Evolutionary conservation across 2,113 vertebrate species (phyloP).

Genomic region (Hippocampus zosterae): DNA sequence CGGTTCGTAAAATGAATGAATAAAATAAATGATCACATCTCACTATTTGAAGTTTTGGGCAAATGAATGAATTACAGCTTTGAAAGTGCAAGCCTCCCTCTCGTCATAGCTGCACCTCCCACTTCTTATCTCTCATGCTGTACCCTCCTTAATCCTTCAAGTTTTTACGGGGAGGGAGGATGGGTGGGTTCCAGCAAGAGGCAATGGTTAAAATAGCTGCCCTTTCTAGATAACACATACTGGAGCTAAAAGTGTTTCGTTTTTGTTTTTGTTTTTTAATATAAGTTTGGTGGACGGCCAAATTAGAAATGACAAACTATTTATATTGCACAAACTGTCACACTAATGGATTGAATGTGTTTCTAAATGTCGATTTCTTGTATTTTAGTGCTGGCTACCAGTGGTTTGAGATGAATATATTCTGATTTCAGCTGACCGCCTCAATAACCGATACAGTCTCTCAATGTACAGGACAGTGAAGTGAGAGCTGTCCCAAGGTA

Average conservation of each 20-base stretch:
- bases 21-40: neutral
- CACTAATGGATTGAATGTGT: conserved; percentile 31
- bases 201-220: neutral
- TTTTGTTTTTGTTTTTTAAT: neutral
- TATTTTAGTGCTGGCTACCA: conserved; percentile 51
- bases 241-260: neutral
- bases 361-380: conserved; percentile 36
- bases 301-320: neutral
- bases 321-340: neutral
- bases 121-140: neutral
- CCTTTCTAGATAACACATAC: neutral
- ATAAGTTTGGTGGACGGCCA: neutral
- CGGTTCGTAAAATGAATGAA: no score
- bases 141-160: neutral
- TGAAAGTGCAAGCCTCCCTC: neutral
- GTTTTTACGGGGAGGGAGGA: neutral
- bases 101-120: neutral
- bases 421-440: conserved; percentile 53
- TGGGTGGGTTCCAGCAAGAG: neutral
- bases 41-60: neutral
- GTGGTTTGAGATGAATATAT: conserved; percentile 61
- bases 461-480: conserved; percentile 26
- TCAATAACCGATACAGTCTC: conserved; percentile 37
- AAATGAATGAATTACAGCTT: neutral
- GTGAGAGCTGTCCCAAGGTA: conserved; percentile 41